These are phyloP conservation scores for Tipula confusa DNA, from an alignment of 2,888 invertebrate species.

Conservation along the genomic window DNA sequence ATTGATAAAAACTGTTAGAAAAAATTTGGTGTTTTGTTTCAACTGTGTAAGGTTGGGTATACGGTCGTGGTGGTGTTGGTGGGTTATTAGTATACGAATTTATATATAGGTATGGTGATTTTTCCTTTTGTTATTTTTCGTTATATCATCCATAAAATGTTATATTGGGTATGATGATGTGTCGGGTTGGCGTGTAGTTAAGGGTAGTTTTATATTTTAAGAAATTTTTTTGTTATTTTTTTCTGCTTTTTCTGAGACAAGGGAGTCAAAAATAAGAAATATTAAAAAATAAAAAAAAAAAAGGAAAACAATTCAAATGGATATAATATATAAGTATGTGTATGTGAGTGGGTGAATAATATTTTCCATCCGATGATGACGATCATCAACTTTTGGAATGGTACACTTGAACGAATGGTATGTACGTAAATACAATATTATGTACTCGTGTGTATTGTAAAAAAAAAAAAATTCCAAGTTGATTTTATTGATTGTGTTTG, in stretches of 20 bases:
- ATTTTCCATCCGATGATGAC: no score
- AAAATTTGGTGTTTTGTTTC: not conserved
- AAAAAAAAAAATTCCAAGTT: not conserved
- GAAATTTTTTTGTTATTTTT: no score
- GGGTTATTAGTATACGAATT: not conserved
- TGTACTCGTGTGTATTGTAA: not conserved
- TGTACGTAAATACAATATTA: no score
- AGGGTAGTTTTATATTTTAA: not conserved
- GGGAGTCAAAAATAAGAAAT: not conserved
- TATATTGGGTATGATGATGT: no score
- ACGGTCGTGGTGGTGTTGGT: no score
- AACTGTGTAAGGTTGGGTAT: not conserved
- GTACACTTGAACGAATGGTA: not conserved
- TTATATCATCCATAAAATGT: not conserved
- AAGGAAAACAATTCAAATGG: no score
- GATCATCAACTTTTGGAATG: not conserved
- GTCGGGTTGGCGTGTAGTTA: not conserved
- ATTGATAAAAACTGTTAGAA: not conserved
- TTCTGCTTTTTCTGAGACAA: not conserved
- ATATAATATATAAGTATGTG: not conserved
- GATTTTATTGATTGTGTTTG: not conserved
- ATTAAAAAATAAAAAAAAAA: no score
- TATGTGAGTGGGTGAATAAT: no score
- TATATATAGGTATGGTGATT: not conserved
- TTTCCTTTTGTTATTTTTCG: not conserved